Evolutionary conservation across 2,888 invertebrate species (phyloP), one percentile per base, ranked within the genome.

Genomic region (Drosophila leonis): DNA sequence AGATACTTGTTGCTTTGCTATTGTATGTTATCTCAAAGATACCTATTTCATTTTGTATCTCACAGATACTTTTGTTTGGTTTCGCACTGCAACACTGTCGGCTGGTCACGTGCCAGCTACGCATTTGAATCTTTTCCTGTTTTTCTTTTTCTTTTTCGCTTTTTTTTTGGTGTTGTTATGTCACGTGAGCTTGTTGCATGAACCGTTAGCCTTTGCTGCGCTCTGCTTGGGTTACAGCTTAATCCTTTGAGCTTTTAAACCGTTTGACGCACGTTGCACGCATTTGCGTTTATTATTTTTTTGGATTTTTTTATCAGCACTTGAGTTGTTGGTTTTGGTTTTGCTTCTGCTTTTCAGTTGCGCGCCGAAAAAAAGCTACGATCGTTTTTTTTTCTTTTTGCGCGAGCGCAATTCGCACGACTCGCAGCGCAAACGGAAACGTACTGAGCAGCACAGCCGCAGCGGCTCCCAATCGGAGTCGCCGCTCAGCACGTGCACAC

Each of bases 391-490:
- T 41, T 29, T 18, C 5, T 18, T 5, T 31, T 41, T 57, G 48
- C 64, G 74, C 83, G 80, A 81, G 73, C 75, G 88, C 86, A 72
- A 70, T 73, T 77, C 90, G 85, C 82, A 86, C 86, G 85, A 76
- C 87, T 80, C 78, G 78, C 82, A 83, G 65, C 77, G 67, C 88
- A 80, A 90, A 82, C 88, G 75, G 72, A 73, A 82, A 72, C 86
- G 78, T 79, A 86, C 88, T 86, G 88, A 80, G 75, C 74, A 66
- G 48, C 44, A 59, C 64, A 80, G 75, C 70, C 66, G 62, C 59
- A 66, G 65, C 75, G 68, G 74, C 81, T 80, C 66, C 70, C 65
- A 63, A 60, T 73, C 65, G 81, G 81, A 81, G 79, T 76, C 52
- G 67, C 67, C 51, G 73, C 79, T 65, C 74, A 62, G 63, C 51